A percentile compares a stretch with the other conserved stretches of the same genome.
phyloP scores from a whole-genome alignment of 2,888 invertebrate genomes.

The Hoplodrina ambigua region DNA sequence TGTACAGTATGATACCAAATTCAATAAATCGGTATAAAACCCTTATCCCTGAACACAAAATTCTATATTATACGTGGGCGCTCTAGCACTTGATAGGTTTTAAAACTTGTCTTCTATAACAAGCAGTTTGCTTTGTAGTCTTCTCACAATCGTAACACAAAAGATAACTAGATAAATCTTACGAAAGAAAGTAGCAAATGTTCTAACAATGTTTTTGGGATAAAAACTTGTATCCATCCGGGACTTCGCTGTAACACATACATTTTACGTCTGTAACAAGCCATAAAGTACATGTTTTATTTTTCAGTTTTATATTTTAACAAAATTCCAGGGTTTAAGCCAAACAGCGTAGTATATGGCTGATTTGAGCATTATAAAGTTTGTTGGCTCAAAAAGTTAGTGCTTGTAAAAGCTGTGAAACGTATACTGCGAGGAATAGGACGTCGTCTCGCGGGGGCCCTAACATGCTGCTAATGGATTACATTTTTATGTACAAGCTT shows the following conservation, averaged over 20 bases:
- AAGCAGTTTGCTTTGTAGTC: conserved; percentile 1
- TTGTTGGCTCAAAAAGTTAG: conserved; percentile 34
- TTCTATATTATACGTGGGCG: background rate
- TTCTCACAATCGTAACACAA: background rate
- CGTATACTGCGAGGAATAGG: conserved; percentile 8
- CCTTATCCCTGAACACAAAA: background rate
- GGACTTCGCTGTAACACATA: conserved; percentile 35
- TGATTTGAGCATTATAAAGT: conserved; percentile 48
- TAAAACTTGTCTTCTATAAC: conserved; percentile 1
- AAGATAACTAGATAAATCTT: conserved; percentile 19
- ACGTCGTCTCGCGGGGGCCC: conserved; percentile 7
- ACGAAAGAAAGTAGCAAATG: background rate
- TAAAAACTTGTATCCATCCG: conserved; percentile 38
- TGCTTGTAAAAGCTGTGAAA: conserved; percentile 18
- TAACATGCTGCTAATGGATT: conserved; percentile 46
- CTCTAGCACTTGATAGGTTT: background rate
- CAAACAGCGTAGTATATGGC: conserved; percentile 31
- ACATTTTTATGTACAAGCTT: conserved; percentile 42
- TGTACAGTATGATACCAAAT: no score
- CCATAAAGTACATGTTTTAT: conserved; percentile 43
- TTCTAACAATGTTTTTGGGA: conserved; percentile 8
- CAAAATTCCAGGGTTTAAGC: conserved; percentile 26
- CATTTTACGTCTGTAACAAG: conserved; percentile 32
- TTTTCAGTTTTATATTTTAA: conserved; percentile 45
- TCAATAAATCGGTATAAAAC: no score